phyloP scores from a whole-genome alignment of 2,888 invertebrate species.

The Galeopsomyia nigrocyanea region DNA sequence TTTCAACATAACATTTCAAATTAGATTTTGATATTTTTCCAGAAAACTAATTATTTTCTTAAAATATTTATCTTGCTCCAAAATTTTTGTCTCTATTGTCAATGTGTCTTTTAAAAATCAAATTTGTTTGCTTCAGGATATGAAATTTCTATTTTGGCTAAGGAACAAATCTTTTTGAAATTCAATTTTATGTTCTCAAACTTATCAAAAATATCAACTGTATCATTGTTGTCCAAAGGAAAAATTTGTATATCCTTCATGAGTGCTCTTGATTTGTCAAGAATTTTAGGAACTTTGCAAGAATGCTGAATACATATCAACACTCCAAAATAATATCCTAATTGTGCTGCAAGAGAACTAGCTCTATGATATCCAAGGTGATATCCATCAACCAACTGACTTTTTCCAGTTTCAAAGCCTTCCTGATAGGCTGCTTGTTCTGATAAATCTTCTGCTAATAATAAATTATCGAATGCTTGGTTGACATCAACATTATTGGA shows the following conservation, averaged over 20 bases:
- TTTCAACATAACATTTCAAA: conserved; percentile 71
- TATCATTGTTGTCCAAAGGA: conserved; percentile 72
- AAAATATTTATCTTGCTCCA: conserved; percentile 59
- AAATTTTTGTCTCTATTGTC: conserved; percentile 50
- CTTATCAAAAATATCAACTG: conserved; percentile 76
- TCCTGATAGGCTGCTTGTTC: conserved; percentile 77
- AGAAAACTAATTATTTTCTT: conserved; percentile 72
- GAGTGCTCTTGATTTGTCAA: conserved; percentile 72
- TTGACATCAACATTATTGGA: conserved; percentile 76
- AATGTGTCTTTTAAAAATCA: conserved; percentile 71
- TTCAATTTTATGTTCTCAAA: conserved; percentile 77
- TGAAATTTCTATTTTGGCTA: conserved; percentile 74
- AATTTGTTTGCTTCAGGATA: conserved; percentile 74
- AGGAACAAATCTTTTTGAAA: conserved; percentile 78
- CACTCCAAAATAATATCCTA: conserved; percentile 81
- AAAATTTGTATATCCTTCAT: conserved; percentile 75
- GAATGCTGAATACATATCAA: conserved; percentile 69
- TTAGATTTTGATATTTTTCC: conserved; percentile 73
- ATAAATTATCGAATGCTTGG: conserved; percentile 79
- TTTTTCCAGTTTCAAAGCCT: conserved; percentile 76
- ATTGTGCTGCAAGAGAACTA: conserved; percentile 80
- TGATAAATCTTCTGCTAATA: conserved; percentile 78
- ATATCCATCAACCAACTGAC: conserved; percentile 75
- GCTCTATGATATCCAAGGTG: conserved; percentile 85
- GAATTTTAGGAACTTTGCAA: conserved; percentile 70